Evolutionary conservation across 1,140 invertebrate genomes (phyloP).

Genomic region (Macrocentrus cingulum): DNA sequence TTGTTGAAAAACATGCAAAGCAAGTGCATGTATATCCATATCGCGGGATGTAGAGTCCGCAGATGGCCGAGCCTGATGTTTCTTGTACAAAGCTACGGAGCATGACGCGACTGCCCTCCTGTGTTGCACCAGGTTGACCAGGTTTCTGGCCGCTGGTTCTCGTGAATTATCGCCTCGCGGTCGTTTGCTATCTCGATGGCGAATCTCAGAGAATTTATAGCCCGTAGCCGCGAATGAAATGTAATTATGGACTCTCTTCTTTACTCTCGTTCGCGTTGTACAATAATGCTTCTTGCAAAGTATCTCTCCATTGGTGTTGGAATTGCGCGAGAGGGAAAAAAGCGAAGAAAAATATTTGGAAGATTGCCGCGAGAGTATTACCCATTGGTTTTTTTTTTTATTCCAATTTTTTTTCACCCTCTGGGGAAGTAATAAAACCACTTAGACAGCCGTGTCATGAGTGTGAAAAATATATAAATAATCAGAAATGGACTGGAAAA

Average conservation of each 20-base stretch:
- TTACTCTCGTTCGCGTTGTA: not conserved
- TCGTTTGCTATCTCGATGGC: slow-evolving; percentile 40
- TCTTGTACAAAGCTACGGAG: not conserved
- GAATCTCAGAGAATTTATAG: slow-evolving; percentile 50
- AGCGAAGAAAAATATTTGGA: not conserved
- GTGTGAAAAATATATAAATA: slow-evolving; percentile 11
- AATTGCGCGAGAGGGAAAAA: not conserved
- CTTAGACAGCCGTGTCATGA: not conserved
- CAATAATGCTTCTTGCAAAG: not conserved
- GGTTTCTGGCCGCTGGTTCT: slow-evolving; percentile 37
- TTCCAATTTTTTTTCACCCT: not conserved
- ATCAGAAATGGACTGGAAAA: slow-evolving; percentile 2
- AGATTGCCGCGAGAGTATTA: not conserved
- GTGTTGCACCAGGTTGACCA: slow-evolving; percentile 37
- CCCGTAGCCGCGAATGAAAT: slow-evolving; percentile 45
- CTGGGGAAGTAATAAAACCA: slow-evolving; percentile 5
- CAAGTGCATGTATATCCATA: slow-evolving; percentile 1
- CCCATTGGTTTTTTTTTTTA: no score
- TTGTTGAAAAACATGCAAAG: not conserved
- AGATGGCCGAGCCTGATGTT: not conserved
- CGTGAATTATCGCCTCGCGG: slow-evolving; percentile 46
- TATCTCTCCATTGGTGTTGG: not conserved
- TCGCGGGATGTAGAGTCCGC: not conserved
- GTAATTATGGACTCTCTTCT: slow-evolving; percentile 43
- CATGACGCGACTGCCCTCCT: not conserved